These are phyloP conservation scores for Synodontis membranacea DNA, from an alignment of 2,113 vertebrate genomes.

Conservation along the genomic window DNA sequence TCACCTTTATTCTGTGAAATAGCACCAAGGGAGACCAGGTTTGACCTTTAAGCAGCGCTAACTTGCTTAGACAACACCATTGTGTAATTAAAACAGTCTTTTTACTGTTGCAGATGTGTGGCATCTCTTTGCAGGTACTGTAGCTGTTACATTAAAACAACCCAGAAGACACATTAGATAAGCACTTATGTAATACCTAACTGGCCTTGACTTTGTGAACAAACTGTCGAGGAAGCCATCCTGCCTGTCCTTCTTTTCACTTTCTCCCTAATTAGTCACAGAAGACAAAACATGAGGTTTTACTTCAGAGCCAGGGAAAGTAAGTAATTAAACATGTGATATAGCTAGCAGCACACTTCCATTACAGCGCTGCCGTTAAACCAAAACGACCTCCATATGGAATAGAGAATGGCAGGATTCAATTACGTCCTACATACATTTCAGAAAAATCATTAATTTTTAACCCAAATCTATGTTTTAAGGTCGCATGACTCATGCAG, in stretches of 20 bases:
- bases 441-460: not conserved
- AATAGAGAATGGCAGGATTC: not conserved
- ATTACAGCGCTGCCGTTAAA: not conserved
- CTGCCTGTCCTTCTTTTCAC: not conserved
- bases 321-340: conserved; percentile 3
- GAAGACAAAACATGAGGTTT: conserved; percentile 15
- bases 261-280: conserved; percentile 12
- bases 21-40: not conserved
- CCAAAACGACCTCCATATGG: not conserved
- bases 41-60: not conserved
- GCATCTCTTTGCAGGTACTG: not conserved
- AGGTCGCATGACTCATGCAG: not conserved
- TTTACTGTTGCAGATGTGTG: not conserved
- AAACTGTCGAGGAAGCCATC: not conserved
- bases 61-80: not conserved
- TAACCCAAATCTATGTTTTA: not conserved
- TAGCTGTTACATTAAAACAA: not conserved
- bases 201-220: not conserved
- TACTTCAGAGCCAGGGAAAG: conserved; percentile 3
- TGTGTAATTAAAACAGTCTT: not conserved
- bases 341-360: conserved; percentile 3
- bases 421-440: not conserved
- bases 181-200: not conserved
- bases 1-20: not conserved
- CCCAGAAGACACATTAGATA: not conserved